Evolutionary conservation across 1,140 invertebrate genomes (phyloP).

Genomic region (Ips nitidus): DNA sequence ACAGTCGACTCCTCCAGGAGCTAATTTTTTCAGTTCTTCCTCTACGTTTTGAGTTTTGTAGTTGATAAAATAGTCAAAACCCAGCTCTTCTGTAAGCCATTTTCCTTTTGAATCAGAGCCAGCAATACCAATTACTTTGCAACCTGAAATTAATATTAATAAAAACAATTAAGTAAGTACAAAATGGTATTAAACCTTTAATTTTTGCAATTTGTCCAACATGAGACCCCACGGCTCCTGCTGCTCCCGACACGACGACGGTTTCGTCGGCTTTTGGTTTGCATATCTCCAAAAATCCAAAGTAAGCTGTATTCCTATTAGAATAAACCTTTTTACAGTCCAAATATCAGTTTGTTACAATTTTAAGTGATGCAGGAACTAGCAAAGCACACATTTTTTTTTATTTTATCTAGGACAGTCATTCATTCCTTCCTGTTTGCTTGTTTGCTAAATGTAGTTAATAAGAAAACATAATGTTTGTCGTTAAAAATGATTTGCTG

Average conservation of each 20-base stretch:
- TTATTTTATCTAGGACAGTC: no score
- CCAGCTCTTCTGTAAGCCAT: slow-evolving; percentile 63
- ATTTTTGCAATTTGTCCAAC: slow-evolving; percentile 77
- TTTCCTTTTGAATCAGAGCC: slow-evolving; percentile 69
- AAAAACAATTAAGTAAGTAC: background rate
- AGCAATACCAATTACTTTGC: slow-evolving; percentile 70
- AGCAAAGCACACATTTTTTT: no score
- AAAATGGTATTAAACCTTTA: slow-evolving; percentile 42
- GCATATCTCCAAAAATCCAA: slow-evolving; percentile 69
- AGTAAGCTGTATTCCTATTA: slow-evolving; percentile 69
- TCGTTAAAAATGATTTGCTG: no score
- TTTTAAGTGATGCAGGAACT: no score
- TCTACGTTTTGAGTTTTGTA: slow-evolving; percentile 66
- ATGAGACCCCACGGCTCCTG: slow-evolving; percentile 69
- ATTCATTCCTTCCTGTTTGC: no score
- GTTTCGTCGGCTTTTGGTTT: slow-evolving; percentile 69
- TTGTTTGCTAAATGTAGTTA: no score
- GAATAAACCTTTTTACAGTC: no score
- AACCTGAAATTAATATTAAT: slow-evolving; percentile 45
- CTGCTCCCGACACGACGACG: slow-evolving; percentile 66
- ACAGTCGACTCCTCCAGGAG: slow-evolving; percentile 68
- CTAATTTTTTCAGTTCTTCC: slow-evolving; percentile 59
- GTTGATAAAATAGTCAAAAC: slow-evolving; percentile 70
- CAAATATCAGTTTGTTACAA: no score
- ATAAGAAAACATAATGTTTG: no score